phyloP scores from a whole-genome alignment of 2,888 invertebrate species.

The Plutella xylostella region DNA sequence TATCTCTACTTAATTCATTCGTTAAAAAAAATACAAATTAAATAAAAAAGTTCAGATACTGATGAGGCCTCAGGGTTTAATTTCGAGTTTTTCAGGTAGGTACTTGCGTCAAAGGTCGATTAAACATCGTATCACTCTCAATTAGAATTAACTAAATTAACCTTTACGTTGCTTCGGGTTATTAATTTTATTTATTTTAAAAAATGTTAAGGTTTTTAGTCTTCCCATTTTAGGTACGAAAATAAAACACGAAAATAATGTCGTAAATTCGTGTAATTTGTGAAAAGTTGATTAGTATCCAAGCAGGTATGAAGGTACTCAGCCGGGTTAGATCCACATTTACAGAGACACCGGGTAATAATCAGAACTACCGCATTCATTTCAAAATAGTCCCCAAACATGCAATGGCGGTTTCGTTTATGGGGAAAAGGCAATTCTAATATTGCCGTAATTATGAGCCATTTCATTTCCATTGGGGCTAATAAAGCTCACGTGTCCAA shows the following conservation, averaged over 20 bases:
- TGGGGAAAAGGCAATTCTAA: slow-evolving; percentile 53
- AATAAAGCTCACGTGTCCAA: slow-evolving; percentile 45
- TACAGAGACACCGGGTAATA: slow-evolving; percentile 23
- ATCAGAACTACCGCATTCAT: slow-evolving; percentile 41
- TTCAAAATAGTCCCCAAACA: slow-evolving; percentile 49
- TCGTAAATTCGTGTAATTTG: not conserved
- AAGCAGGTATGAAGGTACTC: not conserved
- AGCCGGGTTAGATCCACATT: slow-evolving; percentile 2
- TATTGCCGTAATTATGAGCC: slow-evolving; percentile 57
- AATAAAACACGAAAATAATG: not conserved
- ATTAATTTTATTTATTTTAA: too few species aligned
- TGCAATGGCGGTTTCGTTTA: slow-evolving; percentile 43
- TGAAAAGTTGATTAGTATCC: not conserved
- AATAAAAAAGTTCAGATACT: not conserved
- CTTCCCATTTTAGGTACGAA: too few species aligned
- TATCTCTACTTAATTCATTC: not conserved
- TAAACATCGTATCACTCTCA: too few species aligned
- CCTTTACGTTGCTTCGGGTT: too few species aligned
- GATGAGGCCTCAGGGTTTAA: not conserved
- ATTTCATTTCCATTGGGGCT: slow-evolving; percentile 47
- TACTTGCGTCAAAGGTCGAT: too few species aligned
- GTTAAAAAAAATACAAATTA: not conserved
- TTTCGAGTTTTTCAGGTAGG: too few species aligned
- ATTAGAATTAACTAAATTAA: too few species aligned
- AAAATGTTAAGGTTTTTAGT: too few species aligned